Percentiles rank a stretch among this genome's conserved stretches.
phyloP scores from a whole-genome alignment of 2,888 invertebrate genomes.

The Lathronympha strigana region DNA sequence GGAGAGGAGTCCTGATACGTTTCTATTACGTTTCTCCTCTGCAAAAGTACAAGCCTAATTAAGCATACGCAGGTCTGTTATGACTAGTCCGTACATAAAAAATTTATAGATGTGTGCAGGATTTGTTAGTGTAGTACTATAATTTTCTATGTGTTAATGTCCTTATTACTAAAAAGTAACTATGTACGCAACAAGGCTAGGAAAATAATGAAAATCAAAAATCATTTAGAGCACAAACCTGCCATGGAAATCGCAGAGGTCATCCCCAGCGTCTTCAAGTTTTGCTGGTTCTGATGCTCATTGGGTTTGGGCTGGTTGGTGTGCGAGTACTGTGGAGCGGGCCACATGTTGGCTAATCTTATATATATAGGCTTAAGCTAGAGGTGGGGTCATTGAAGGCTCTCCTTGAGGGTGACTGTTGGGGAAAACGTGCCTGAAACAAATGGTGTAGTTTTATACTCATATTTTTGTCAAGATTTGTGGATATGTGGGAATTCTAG shows the following conservation, averaged over 20 bases:
- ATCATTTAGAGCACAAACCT: conserved; percentile 71
- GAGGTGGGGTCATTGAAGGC: conserved; percentile 60
- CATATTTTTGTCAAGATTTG: neutral
- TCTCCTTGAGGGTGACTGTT: conserved; percentile 57
- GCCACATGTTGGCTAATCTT: conserved; percentile 77
- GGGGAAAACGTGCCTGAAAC: conserved; percentile 44
- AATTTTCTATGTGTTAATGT: too few species aligned
- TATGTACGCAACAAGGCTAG: too few species aligned
- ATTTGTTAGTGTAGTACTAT: too few species aligned
- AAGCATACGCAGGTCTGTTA: too few species aligned
- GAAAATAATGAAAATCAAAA: too few species aligned
- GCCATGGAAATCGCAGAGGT: conserved; percentile 97
- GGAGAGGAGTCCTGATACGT: too few species aligned
- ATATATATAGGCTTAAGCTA: conserved; percentile 44
- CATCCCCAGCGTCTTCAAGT: conserved; percentile 91
- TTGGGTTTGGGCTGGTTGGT: conserved; percentile 67
- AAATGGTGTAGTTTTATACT: neutral
- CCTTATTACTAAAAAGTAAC: too few species aligned
- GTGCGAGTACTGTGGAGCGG: conserved; percentile 79
- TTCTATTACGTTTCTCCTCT: too few species aligned
- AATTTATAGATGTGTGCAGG: too few species aligned
- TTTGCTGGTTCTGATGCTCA: conserved; percentile 82
- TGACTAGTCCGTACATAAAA: too few species aligned
- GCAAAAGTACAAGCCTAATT: too few species aligned
- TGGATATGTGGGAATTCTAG: too few species aligned